Conservation (phyloP, 1,140 invertebrate species). For the Neotoxoptera formosana region DNA sequence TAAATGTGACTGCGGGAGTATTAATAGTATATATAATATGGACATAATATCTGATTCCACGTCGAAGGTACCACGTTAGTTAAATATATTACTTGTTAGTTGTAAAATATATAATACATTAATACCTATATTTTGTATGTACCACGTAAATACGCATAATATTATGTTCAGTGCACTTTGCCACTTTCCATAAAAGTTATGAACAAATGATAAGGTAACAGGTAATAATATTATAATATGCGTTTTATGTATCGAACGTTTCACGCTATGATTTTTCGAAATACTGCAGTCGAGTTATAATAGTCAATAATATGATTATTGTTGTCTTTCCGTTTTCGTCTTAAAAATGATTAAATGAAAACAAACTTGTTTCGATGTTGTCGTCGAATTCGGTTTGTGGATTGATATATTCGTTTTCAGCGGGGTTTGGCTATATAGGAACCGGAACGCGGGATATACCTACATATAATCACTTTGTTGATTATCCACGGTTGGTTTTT, state of each 20-base stretch:
- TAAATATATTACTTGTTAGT: not conserved
- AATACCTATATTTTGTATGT: not conserved
- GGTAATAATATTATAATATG: no score
- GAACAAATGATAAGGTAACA: no score
- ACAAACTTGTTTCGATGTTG: not conserved
- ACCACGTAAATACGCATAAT: no score
- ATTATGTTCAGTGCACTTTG: not conserved
- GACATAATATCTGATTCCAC: not conserved
- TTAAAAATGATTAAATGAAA: not conserved
- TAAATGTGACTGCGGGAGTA: not conserved
- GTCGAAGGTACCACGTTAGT: not conserved
- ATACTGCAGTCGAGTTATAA: not conserved
- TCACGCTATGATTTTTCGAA: not conserved
- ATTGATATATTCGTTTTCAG: not conserved
- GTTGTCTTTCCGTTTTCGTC: not conserved
- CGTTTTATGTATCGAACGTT: not conserved
- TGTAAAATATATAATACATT: not conserved
- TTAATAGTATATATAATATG: not conserved
- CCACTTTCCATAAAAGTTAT: not conserved
- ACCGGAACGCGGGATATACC: constrained; percentile 22
- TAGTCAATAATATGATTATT: not conserved
- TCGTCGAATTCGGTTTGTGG: not conserved
- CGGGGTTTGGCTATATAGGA: not conserved
- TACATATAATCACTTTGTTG: not conserved
- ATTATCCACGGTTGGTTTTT: constrained; percentile 33